These are phyloP conservation scores for Laticauda colubrina DNA, from an alignment of 2,113 vertebrate genomes.

Conservation along the genomic window DNA sequence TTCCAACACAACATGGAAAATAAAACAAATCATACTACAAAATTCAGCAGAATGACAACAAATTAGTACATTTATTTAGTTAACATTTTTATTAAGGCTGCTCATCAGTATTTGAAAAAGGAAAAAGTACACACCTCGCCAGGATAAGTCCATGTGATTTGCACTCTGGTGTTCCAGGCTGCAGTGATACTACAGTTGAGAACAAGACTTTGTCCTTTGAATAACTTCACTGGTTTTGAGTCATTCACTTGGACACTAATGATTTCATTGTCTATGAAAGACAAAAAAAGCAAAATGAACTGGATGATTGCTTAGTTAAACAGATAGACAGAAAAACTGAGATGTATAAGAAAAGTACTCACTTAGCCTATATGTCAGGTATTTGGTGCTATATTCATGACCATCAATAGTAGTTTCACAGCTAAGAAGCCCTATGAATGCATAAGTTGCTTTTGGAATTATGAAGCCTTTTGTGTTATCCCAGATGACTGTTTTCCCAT, in stretches of 20 bases:
- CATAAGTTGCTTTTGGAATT: constrained; percentile 80
- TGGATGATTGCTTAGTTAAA: not conserved
- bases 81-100: not conserved
- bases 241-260: constrained; percentile 79
- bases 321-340: accelerated
- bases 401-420: constrained; percentile 76
- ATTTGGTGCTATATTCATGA: constrained; percentile 70
- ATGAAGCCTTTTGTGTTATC: constrained; percentile 85
- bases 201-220: constrained; percentile 76
- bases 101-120: not conserved
- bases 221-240: constrained; percentile 71
- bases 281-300: constrained; percentile 16
- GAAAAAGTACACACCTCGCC: constrained; percentile 77
- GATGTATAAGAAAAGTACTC: constrained; percentile 27
- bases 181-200: constrained; percentile 87
- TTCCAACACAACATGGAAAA: not conserved
- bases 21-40: constrained; percentile 50
- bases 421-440: constrained; percentile 81
- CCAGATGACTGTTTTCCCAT: constrained; percentile 86
- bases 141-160: constrained; percentile 89
- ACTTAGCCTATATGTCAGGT: constrained; percentile 83
- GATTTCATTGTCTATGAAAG: constrained; percentile 80
- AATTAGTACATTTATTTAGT: not conserved
- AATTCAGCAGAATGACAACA: constrained; percentile 40
- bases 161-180: constrained; percentile 87